Conservation (phyloP, 2,113 vertebrate genomes). For the Bothrops jararaca region DNA sequence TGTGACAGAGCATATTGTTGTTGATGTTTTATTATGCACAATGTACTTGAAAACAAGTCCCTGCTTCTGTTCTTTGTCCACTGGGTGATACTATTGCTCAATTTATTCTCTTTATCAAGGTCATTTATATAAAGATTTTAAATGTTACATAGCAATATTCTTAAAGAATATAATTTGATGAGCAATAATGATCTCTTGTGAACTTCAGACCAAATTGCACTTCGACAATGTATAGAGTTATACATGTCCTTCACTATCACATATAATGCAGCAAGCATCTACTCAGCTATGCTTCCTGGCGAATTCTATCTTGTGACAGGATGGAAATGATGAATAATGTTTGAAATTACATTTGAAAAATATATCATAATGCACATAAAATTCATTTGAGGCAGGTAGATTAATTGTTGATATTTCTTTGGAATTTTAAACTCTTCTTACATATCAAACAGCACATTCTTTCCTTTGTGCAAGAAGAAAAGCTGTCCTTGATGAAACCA, state of each 20-base stretch:
- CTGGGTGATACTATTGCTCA: slow-evolving; percentile 67
- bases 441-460: neutral
- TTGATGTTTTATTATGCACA: neutral
- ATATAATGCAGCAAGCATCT: slow-evolving; percentile 9
- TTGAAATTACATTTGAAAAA: neutral
- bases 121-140: slow-evolving; percentile 69
- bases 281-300: slow-evolving; percentile 32
- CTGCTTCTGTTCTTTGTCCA: slow-evolving; percentile 42
- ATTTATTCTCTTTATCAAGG: slow-evolving; percentile 61
- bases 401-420: neutral
- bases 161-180: slow-evolving; percentile 40
- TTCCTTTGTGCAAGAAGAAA: neutral
- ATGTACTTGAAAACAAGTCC: slow-evolving; percentile 11
- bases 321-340: slow-evolving; percentile 22
- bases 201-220: slow-evolving; percentile 25
- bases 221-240: slow-evolving; percentile 12
- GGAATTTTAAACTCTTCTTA: neutral
- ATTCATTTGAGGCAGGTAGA: neutral
- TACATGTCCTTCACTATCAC: slow-evolving; percentile 32
- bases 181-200: slow-evolving; percentile 28
- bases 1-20: neutral
- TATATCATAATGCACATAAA: neutral
- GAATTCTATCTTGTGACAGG: neutral
- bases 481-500: neutral
- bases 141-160: slow-evolving; percentile 36